A percentile compares a stretch with the other conserved stretches of the same genome.
Evolutionary conservation across 35 echinoderm and acorn worm genomes (phyloP).

Genomic region (Apostichopus japonicus): DNA sequence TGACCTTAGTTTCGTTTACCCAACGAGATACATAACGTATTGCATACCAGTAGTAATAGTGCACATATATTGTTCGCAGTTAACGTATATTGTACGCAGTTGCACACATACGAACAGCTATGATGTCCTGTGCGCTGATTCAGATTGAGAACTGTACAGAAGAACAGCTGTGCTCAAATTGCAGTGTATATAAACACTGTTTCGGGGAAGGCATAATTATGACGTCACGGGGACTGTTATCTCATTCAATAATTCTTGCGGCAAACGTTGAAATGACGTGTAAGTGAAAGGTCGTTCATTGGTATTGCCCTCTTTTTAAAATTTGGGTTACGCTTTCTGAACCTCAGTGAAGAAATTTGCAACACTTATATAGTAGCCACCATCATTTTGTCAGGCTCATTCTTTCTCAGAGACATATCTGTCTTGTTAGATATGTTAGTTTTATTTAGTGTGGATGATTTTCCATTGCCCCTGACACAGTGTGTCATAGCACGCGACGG

Average conservation of each 20-base stretch:
- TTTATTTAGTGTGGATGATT: too few relatives aligned
- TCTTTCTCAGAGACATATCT: too few relatives aligned
- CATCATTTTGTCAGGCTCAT: too few relatives aligned
- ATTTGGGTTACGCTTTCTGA: too few relatives aligned
- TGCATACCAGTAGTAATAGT: not conserved
- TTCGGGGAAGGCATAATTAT: slow-evolving; percentile 14
- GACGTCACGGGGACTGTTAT: slow-evolving; percentile 33
- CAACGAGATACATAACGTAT: not conserved
- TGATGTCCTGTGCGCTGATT: too few relatives aligned
- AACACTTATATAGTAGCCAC: too few relatives aligned
- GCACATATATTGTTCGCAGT: not conserved
- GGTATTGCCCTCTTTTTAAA: too few relatives aligned
- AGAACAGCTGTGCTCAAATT: slow-evolving; percentile 4
- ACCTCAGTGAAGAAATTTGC: too few relatives aligned
- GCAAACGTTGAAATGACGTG: not conserved
- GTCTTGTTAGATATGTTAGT: too few relatives aligned
- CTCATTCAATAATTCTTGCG: not conserved
- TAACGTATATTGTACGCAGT: not conserved
- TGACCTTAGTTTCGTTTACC: not conserved
- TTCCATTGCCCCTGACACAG: too few relatives aligned
- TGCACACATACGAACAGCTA: too few relatives aligned
- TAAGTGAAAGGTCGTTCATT: not conserved
- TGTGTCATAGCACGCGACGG: too few relatives aligned
- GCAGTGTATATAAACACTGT: slow-evolving; percentile 14
- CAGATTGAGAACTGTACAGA: not conserved